Evolutionary conservation across 2,113 vertebrate genomes (phyloP).

Genomic region (Panthera leo): DNA sequence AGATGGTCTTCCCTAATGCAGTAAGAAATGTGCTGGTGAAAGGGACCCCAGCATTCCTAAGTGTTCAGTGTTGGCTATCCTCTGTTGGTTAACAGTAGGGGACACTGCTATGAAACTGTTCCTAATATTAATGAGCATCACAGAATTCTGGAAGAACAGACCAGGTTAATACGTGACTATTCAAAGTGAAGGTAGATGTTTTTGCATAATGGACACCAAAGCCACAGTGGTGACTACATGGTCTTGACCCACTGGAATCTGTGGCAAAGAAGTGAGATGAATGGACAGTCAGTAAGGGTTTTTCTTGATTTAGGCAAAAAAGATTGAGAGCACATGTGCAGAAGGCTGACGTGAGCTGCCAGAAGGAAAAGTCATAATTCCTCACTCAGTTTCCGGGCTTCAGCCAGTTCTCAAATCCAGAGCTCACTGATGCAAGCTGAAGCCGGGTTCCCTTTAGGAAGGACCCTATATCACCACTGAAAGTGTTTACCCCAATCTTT

Average conservation of each 20-base stretch:
- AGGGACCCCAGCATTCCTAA: background rate
- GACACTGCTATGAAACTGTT: background rate
- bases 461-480: background rate
- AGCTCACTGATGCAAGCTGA: background rate
- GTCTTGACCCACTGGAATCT: background rate
- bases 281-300: background rate
- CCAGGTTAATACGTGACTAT: background rate
- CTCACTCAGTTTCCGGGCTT: background rate
- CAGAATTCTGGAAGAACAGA: background rate
- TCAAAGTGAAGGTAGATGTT: background rate
- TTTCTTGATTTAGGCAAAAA: background rate
- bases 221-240: too few relatives aligned
- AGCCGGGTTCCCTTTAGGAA: background rate
- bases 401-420: background rate
- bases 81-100: background rate
- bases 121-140: background rate
- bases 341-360: background rate
- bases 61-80: background rate
- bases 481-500: background rate
- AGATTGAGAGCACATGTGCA: background rate
- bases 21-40: background rate
- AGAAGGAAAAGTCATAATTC: background rate
- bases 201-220: background rate
- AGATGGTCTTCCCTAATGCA: too few relatives aligned
- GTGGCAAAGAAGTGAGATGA: background rate